Evolutionary conservation across 2,797 vertebrate genomes (phyloP).

Genomic region (Mycteria americana): DNA sequence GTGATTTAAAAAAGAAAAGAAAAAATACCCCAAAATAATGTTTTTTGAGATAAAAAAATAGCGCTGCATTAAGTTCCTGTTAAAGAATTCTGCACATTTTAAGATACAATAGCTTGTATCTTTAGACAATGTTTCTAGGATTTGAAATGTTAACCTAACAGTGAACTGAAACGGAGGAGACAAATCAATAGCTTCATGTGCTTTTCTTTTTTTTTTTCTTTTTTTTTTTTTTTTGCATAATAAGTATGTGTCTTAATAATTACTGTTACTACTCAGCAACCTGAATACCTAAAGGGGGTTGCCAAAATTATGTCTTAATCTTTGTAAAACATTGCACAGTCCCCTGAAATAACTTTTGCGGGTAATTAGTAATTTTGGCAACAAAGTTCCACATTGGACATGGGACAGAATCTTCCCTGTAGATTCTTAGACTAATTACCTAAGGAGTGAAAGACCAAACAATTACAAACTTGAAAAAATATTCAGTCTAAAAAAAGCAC

Average conservation of each 20-base stretch:
- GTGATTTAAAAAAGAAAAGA: background rate
- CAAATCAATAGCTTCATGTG: background rate
- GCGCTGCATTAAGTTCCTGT: background rate
- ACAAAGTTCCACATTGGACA: background rate
- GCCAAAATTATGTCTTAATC: background rate
- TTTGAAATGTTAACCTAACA: background rate
- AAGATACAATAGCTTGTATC: background rate
- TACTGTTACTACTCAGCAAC: background rate
- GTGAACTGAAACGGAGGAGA: background rate
- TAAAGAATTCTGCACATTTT: background rate
- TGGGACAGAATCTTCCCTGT: background rate
- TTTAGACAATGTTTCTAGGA: background rate
- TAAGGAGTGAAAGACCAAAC: background rate
- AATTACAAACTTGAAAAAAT: background rate
- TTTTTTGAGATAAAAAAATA: background rate
- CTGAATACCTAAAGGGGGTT: background rate
- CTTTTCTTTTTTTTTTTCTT: background rate
- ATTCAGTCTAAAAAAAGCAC: background rate
- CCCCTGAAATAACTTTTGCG: background rate
- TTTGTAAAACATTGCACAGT: background rate
- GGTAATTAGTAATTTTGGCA: constrained; percentile 12
- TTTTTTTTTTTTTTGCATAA: background rate
- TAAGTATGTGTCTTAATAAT: background rate
- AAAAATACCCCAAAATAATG: background rate
- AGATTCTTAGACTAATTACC: background rate